Evolutionary conservation across 2,888 invertebrate species (phyloP).

Genomic region (Clepsis dumicolana): DNA sequence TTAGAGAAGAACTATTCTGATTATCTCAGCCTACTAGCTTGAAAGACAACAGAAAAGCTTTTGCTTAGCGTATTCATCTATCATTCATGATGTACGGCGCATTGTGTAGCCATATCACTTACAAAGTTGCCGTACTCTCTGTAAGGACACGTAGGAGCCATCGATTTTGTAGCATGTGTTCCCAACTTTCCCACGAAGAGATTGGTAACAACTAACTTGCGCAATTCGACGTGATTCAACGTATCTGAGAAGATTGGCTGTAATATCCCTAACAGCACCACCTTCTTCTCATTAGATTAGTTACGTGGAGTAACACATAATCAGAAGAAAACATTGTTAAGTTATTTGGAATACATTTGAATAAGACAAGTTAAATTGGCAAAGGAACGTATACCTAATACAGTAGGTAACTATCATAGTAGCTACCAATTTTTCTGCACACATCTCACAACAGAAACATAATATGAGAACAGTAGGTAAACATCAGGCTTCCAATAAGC

Average conservation of each 20-base stretch:
- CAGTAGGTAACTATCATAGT: background rate
- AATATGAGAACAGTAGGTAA: background rate
- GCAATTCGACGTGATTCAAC: slow-evolving; percentile 29
- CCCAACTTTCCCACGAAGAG: slow-evolving; percentile 16
- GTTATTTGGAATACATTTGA: too few species aligned
- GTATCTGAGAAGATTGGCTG: slow-evolving; percentile 4
- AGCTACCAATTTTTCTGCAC: background rate
- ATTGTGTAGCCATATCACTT: background rate
- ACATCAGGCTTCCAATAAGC: slow-evolving; percentile 1
- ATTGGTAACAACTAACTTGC: slow-evolving; percentile 28
- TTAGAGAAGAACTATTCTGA: too few species aligned
- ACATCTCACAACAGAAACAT: background rate
- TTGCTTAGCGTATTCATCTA: background rate
- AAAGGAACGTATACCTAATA: too few species aligned
- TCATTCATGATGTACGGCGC: slow-evolving; percentile 1
- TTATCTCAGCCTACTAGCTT: too few species aligned
- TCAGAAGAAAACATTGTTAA: too few species aligned
- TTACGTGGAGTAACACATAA: too few species aligned
- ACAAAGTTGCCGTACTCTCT: slow-evolving; percentile 15
- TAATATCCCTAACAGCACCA: too few species aligned
- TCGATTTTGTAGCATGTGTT: slow-evolving; percentile 31
- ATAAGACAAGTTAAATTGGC: too few species aligned
- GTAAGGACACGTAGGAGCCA: slow-evolving; percentile 11
- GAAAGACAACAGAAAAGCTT: background rate
- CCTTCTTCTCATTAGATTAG: too few species aligned